Percentiles rank a stretch among this genome's conserved stretches.
Evolutionary conservation across 2,113 vertebrate genomes (phyloP).

Genomic region (Zapornia atra): DNA sequence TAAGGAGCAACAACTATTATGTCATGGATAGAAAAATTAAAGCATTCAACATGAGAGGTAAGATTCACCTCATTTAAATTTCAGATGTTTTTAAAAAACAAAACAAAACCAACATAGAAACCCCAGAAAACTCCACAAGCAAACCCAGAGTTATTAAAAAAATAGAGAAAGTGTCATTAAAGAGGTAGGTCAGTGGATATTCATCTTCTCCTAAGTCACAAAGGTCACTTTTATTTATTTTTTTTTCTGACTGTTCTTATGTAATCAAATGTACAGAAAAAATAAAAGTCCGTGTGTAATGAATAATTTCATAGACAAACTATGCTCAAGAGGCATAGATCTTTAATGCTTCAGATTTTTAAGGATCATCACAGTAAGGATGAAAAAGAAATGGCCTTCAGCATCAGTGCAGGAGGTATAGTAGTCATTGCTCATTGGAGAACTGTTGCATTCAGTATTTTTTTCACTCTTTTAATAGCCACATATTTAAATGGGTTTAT

Average conservation of each 20-base stretch:
- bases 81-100: background rate
- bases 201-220: background rate
- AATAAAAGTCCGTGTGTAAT: background rate
- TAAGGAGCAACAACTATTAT: background rate
- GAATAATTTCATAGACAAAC: background rate
- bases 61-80: background rate
- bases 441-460: background rate
- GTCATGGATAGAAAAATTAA: background rate
- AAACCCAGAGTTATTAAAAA: background rate
- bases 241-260: background rate
- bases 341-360: background rate
- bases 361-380: background rate
- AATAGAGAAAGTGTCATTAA: background rate
- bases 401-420: background rate
- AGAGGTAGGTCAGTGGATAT: background rate
- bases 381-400: background rate
- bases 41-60: background rate
- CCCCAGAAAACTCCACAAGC: background rate
- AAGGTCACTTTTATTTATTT: background rate
- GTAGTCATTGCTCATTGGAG: background rate
- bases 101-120: too few relatives aligned
- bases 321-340: background rate
- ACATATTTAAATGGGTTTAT: background rate
- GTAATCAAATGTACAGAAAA: background rate
- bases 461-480: background rate